phyloP scores from a whole-genome alignment of 2,888 invertebrate genomes.

The Stramonita haemastoma region DNA sequence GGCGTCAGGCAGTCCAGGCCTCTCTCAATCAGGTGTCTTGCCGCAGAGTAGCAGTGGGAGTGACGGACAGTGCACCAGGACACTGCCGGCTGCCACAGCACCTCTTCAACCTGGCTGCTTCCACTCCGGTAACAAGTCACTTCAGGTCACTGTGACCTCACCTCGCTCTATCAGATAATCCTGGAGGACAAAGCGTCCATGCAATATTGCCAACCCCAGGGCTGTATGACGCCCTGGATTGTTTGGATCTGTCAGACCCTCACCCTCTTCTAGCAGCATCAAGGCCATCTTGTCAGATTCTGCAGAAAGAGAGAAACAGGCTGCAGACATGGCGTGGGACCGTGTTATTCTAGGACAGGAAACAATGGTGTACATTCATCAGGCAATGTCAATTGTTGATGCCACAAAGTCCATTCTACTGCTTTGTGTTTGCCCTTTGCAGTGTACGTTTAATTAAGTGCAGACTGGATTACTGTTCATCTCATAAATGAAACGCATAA shows the following conservation, averaged over 20 bases:
- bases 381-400: too few relatives aligned
- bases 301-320: not conserved
- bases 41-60: not conserved
- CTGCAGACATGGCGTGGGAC: too few relatives aligned
- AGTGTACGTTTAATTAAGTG: too few relatives aligned
- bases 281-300: slow-evolving; percentile 6
- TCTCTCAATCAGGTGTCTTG: not conserved
- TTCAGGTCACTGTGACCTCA: not conserved
- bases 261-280: slow-evolving; percentile 32
- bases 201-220: not conserved
- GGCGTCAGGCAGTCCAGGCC: slow-evolving; percentile 27
- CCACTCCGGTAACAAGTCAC: not conserved
- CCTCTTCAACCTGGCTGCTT: too few relatives aligned
- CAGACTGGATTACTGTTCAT: too few relatives aligned
- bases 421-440: too few relatives aligned
- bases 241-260: slow-evolving; percentile 6
- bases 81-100: not conserved
- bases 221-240: not conserved
- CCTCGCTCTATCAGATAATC: slow-evolving; percentile 19
- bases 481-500: too few relatives aligned
- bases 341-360: too few relatives aligned
- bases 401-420: too few relatives aligned
- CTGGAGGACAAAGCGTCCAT: not conserved
- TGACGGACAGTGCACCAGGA: not conserved
- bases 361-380: too few relatives aligned